A percentile compares a stretch with the other conserved stretches of the same genome.
These are phyloP conservation scores for Dinocampus coccinellae DNA, from an alignment of 2,888 invertebrate species.

Conservation along the genomic window DNA sequence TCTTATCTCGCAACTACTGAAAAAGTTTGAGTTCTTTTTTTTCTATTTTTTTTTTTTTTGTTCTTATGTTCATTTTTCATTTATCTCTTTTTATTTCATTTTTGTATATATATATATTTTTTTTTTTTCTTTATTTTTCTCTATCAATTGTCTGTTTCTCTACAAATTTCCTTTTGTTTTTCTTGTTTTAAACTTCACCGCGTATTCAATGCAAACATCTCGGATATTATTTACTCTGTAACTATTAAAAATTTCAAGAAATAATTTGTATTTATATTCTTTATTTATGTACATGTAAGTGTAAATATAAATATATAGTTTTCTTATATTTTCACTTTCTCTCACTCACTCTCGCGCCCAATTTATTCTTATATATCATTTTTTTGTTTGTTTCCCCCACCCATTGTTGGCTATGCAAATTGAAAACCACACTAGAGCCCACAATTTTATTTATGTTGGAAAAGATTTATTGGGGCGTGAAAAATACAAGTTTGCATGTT, in stretches of 20 bases:
- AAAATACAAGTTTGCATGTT: constrained; percentile 5
- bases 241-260: neutral
- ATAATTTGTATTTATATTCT: neutral
- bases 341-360: no score
- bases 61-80: neutral
- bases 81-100: no score
- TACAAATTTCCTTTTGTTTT: neutral
- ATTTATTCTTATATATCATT: neutral
- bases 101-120: no score
- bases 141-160: neutral
- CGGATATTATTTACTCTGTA: neutral
- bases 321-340: neutral
- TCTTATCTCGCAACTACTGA: constrained; percentile 40
- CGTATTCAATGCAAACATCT: neutral
- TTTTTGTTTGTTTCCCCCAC: neutral
- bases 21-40: constrained; percentile 34
- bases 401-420: neutral
- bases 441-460: neutral
- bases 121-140: constrained; percentile 1
- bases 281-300: neutral
- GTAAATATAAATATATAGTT: neutral
- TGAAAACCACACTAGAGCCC: neutral
- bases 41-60: constrained; percentile 15
- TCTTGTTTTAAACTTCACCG: neutral
- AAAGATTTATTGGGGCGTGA: constrained; percentile 5